Evolutionary conservation across 2,113 vertebrate species (phyloP), one percentile per base, ranked within the genome.

Genomic region (Arenaria interpres): DNA sequence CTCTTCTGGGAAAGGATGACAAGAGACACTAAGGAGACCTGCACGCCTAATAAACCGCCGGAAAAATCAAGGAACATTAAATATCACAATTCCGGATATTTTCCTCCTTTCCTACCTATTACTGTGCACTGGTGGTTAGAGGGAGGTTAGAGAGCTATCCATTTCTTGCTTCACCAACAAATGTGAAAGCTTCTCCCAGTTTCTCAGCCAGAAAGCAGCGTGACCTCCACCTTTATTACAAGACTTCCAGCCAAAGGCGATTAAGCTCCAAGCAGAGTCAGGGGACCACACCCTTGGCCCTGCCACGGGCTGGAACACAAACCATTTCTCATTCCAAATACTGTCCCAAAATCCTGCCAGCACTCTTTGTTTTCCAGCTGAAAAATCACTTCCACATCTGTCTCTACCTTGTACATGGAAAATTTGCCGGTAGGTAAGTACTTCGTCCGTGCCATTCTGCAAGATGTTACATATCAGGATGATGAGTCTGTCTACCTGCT

Each of bases 201-300:
- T 23, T 30, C 60, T 51, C 50, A 14, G 18, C 13, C 56, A 63
- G 64, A 84, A 78, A 64, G 56, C 51, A 56, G 64, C 0, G 0
- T 56, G 68, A 53, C 64, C 83, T 95, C 60, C 89, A 93, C 84
- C 84, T 95, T 75, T 14, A 43, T n/a, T 59, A 30, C 5, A 39
- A 50, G 73, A 4, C 73, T 89, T 46, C 14, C 43, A 88, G 82
- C 71, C 79, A 80, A 83, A 90, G 43, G 72, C 2, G 1, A 89
- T 56, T 89, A 72, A 89, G 41, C 71, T 82, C 27, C 33, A 28
- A 77, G 59, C 28, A 41, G 21, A 95, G 88, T 46, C 72, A 86
- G 50, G 12, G 83, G 53, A 93, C 94, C 94, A 93, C 93, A 93
- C 96, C 96, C 96, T 96, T 82, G 69, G 96, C 77, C 66, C 19